These are phyloP conservation scores for Girardia tigrina DNA, from an alignment of 2,888 invertebrate genomes.

Conservation along the genomic window DNA sequence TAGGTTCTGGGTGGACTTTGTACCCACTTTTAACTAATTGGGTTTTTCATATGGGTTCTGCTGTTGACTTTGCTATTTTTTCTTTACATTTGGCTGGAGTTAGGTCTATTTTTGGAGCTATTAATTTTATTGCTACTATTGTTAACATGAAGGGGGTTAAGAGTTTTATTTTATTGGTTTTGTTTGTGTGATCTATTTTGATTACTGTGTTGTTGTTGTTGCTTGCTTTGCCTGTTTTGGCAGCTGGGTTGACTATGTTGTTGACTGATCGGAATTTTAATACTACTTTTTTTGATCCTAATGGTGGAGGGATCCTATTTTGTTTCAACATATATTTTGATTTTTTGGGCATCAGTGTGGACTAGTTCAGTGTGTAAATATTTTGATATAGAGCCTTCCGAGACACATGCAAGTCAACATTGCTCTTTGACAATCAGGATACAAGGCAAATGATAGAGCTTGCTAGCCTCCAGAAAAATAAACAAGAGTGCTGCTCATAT, in stretches of 20 bases:
- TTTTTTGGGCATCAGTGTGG: slow-evolving; percentile 76
- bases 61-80: slow-evolving; percentile 66
- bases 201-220: slow-evolving; percentile 55
- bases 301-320: slow-evolving; percentile 59
- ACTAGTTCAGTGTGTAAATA: no score
- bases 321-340: slow-evolving; percentile 72
- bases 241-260: slow-evolving; percentile 66
- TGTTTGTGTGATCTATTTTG: slow-evolving; percentile 28
- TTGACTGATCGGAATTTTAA: slow-evolving; percentile 67
- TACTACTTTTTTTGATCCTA: slow-evolving; percentile 67
- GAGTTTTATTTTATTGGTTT: no score
- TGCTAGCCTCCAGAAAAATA: no score
- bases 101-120: slow-evolving; percentile 60
- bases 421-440: no score
- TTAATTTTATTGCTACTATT: slow-evolving; percentile 67
- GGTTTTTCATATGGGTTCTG: slow-evolving; percentile 58
- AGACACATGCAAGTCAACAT: no score
- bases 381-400: no score
- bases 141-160: no score
- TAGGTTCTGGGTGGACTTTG: slow-evolving; percentile 66
- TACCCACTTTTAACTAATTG: slow-evolving; percentile 61
- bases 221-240: slow-evolving; percentile 61
- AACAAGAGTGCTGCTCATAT: no score
- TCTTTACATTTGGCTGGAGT: slow-evolving; percentile 62
- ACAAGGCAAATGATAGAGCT: no score